phyloP scores from a whole-genome alignment of 2,113 vertebrate genomes.

The Hippolais icterina region DNA sequence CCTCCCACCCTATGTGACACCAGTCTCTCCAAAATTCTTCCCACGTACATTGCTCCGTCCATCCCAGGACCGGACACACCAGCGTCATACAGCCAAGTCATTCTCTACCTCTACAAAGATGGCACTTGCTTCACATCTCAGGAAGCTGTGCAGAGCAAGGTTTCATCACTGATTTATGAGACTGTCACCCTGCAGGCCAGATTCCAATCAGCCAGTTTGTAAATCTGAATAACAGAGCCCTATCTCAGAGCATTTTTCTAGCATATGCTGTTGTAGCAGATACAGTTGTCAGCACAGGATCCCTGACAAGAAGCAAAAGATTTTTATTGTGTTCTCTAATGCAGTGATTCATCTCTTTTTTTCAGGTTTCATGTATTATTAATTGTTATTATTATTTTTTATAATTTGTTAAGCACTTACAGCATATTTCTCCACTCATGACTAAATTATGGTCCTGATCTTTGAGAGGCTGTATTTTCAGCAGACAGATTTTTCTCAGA shows the following conservation, averaged over 20 bases:
- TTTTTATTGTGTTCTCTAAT: not conserved
- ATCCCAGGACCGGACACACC: not conserved
- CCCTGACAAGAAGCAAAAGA: not conserved
- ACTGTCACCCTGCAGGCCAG: not conserved
- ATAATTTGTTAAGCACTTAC: conserved; percentile 27
- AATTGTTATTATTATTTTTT: conserved; percentile 29
- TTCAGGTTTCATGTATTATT: conserved; percentile 7
- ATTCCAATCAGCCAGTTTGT: not conserved
- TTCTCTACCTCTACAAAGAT: not conserved
- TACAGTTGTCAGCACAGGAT: not conserved
- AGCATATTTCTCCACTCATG: not conserved
- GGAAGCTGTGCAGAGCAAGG: not conserved
- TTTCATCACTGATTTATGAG: not conserved
- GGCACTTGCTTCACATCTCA: not conserved
- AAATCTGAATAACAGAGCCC: not conserved
- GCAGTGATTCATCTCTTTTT: not conserved
- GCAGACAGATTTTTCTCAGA: not conserved
- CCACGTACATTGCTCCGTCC: not conserved
- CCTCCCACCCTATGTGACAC: not conserved
- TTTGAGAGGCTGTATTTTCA: conserved; percentile 16
- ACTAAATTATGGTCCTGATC: not conserved
- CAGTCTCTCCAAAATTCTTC: not conserved
- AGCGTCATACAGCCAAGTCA: fast-evolving
- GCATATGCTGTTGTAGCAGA: not conserved
- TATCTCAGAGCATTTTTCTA: not conserved